Percentiles rank a stretch among this genome's conserved stretches.
phyloP scores from a whole-genome alignment of 2,888 invertebrate genomes.

The Cabera pusaria region DNA sequence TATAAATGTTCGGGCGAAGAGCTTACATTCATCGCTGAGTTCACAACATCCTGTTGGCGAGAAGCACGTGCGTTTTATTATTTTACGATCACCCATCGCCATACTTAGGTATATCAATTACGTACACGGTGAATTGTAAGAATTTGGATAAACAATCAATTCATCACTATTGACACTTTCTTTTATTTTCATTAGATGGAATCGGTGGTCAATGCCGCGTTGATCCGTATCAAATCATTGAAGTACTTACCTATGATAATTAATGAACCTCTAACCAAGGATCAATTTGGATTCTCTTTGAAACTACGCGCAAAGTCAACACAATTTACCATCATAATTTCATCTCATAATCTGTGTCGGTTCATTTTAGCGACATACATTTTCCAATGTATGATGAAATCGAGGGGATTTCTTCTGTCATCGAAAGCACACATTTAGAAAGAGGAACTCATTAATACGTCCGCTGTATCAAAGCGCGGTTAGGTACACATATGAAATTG shows the following conservation, averaged over 20 bases:
- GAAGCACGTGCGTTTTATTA: slow-evolving; percentile 62
- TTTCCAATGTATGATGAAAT: slow-evolving; percentile 7
- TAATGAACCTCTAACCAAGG: too few relatives aligned
- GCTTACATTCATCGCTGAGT: slow-evolving; percentile 56
- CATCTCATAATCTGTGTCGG: not conserved
- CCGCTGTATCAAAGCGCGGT: slow-evolving; percentile 30
- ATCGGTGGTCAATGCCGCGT: slow-evolving; percentile 1
- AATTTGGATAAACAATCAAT: slow-evolving; percentile 22
- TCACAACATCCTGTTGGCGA: slow-evolving; percentile 64
- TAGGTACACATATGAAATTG: slow-evolving; percentile 50
- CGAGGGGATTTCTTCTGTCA: slow-evolving; percentile 12
- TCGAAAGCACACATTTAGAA: slow-evolving; percentile 20
- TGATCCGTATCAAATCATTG: too few relatives aligned
- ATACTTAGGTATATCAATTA: slow-evolving; percentile 21
- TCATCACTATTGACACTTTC: slow-evolving; percentile 10
- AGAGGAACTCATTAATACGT: slow-evolving; percentile 31
- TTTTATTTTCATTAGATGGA: too few relatives aligned
- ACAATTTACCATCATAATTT: too few relatives aligned
- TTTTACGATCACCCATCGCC: slow-evolving; percentile 49
- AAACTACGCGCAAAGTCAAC: too few relatives aligned
- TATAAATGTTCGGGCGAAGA: slow-evolving; percentile 49
- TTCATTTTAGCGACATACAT: too few relatives aligned
- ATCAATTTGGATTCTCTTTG: too few relatives aligned
- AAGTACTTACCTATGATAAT: too few relatives aligned
- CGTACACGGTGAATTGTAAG: too few relatives aligned